A percentile compares a stretch with the other conserved stretches of the same genome.
phyloP scores from a whole-genome alignment of 1,140 invertebrate genomes.

The Drosophila varians region DNA sequence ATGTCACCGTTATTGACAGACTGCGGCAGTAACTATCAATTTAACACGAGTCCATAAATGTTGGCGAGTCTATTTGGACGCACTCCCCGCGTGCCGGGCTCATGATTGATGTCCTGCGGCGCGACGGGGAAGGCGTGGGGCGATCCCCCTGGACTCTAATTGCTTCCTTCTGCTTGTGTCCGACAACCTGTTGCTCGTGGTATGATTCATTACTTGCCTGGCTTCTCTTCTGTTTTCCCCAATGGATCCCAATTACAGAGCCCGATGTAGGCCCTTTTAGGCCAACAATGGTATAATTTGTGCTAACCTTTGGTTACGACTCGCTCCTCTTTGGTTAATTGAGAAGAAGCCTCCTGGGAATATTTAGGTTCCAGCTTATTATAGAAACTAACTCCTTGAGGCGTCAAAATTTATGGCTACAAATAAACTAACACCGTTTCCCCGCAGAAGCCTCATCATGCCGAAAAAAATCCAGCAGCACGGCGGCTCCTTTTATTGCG shows the following conservation, averaged over 20 bases:
- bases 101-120: conserved; percentile 68
- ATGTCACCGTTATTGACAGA: conserved; percentile 55
- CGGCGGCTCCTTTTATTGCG: conserved; percentile 56
- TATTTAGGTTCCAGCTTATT: background rate
- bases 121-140: conserved; percentile 8
- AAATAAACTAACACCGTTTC: background rate
- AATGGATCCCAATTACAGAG: conserved; percentile 10
- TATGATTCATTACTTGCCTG: conserved; percentile 23
- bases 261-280: background rate
- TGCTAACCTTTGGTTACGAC: background rate
- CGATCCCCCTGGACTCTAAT: conserved; percentile 38
- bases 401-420: too few species aligned
- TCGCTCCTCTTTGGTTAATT: background rate
- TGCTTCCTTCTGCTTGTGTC: conserved; percentile 3
- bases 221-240: background rate
- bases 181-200: conserved; percentile 34
- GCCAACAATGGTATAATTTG: conserved; percentile 4
- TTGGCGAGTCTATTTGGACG: conserved; percentile 9
- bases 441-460: conserved; percentile 38
- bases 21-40: conserved; percentile 65
- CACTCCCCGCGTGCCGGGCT: conserved; percentile 17
- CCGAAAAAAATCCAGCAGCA: conserved; percentile 40
- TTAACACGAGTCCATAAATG: conserved; percentile 64
- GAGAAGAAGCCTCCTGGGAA: background rate
- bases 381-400: background rate